Evolutionary conservation across 2,888 invertebrate species (phyloP), one percentile per base, ranked within the genome.

Genomic region (Drosophila histrio): DNA sequence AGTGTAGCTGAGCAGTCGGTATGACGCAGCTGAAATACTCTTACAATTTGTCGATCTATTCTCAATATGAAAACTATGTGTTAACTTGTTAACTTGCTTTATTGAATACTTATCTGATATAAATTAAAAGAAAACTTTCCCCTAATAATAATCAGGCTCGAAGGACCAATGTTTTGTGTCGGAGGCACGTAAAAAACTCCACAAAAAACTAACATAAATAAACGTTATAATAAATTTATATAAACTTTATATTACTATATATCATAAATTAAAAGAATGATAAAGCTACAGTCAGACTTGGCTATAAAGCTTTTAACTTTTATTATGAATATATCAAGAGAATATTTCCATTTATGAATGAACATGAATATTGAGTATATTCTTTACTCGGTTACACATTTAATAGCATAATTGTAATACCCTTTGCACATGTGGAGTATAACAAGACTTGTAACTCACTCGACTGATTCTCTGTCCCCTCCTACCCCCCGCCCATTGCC

Each of bases 381-480:
- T 9, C 43, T 26, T 9, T 3, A 22, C 22, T 22, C 13, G 22
- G 41, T 38, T 9, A 1, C 50, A 38, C 7, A 19, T 5, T 3
- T 38, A 4, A 38, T 24, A 1, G 4, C 4, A 38, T 3, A 36
- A 19, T 38, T 24, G 6, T 13, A 17, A 19, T 38, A 38, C 50
- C 26, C 26, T 9, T 13, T 38, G 17, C 13, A 21, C 13, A 21
- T 28, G 38, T 6, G n/a, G 17, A 2, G 8, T 17, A 17, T 38
- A 24, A 13, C 85, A 88, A 83, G 87, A 77, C 84, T 77, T 82
- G 87, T 85, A 61, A 46, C 60, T 41, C 26, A 44, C 43, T 44
- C 19, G n/a, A n/a, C n/a, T n/a, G n/a, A n/a, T n/a, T 28, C 47
- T 59, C 58, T 11, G 46, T 44, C 24, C 8, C 63, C 38, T 2